Percentiles rank a stretch among this genome's conserved stretches.
These are phyloP conservation scores for Tetragnatha versicolor DNA, from an alignment of 1,140 invertebrate species.

Conservation along the genomic window DNA sequence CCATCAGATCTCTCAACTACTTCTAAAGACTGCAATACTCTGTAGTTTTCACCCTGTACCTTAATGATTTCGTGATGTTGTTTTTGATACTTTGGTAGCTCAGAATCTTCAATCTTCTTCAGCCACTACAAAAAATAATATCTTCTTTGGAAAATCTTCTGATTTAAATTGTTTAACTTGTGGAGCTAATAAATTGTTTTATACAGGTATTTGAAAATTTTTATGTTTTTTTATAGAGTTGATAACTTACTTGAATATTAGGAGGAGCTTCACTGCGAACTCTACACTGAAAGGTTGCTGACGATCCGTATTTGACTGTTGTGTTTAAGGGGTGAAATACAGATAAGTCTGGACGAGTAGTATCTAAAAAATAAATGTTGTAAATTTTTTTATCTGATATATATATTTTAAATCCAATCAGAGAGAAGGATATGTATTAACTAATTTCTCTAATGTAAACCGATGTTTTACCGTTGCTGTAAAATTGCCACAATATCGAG, in stretches of 20 bases:
- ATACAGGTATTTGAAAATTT: neutral
- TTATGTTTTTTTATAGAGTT: neutral
- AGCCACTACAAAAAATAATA: conserved; percentile 51
- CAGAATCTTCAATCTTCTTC: conserved; percentile 46
- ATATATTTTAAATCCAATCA: too few species aligned
- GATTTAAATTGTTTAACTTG: too few species aligned
- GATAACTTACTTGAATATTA: conserved; percentile 46
- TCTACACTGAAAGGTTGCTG: conserved; percentile 48
- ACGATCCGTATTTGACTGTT: conserved; percentile 43
- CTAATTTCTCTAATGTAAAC: too few species aligned
- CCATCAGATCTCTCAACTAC: conserved; percentile 56
- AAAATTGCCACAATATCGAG: too few species aligned
- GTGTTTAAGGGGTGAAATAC: conserved; percentile 50
- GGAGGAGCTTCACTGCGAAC: conserved; percentile 46
- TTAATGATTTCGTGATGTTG: conserved; percentile 40
- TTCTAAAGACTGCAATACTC: conserved; percentile 55
- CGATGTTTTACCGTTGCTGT: too few species aligned
- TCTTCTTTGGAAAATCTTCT: too few species aligned
- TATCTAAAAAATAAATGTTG: conserved; percentile 23
- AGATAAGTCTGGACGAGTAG: conserved; percentile 38
- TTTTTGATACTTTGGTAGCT: conserved; percentile 6
- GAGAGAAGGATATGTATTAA: too few species aligned
- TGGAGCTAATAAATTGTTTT: neutral
- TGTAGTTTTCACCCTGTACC: conserved; percentile 46
- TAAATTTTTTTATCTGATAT: too few species aligned